Evolutionary conservation across 64 coral and sea anemone species (phyloP).

Genomic region (Pocillopora damicornis): DNA sequence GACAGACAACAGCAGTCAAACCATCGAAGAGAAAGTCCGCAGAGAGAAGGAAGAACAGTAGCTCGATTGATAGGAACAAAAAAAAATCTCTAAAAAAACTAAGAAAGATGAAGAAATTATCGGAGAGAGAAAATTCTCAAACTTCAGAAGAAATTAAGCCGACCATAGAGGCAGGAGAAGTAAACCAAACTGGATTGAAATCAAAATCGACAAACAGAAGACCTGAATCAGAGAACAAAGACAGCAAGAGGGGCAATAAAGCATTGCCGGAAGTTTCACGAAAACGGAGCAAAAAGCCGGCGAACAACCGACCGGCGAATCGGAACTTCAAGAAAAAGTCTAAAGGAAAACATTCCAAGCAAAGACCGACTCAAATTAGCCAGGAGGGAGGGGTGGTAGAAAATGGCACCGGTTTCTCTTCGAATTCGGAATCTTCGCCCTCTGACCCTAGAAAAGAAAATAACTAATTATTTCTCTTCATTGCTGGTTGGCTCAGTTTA

Average conservation of each 20-base stretch:
- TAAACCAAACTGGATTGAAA: neutral
- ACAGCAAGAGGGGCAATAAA: neutral
- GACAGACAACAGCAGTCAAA: neutral
- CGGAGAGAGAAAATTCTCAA: neutral
- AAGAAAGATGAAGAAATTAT: neutral
- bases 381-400: neutral
- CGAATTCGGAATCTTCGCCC: neutral
- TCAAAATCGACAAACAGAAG: neutral
- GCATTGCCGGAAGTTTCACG: neutral
- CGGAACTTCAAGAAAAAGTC: constrained; percentile 6
- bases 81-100: constrained; percentile 15
- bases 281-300: constrained; percentile 23
- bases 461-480: too few species aligned
- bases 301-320: neutral
- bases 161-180: neutral
- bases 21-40: neutral
- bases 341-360: neutral
- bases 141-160: neutral
- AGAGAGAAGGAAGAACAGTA: neutral
- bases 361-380: neutral
- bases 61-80: neutral
- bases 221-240: neutral
- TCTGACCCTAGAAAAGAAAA: neutral
- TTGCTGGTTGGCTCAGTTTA: too few species aligned
- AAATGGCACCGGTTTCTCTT: neutral